phyloP scores from a whole-genome alignment of 2,113 vertebrate species.

The Paralichthys olivaceus region DNA sequence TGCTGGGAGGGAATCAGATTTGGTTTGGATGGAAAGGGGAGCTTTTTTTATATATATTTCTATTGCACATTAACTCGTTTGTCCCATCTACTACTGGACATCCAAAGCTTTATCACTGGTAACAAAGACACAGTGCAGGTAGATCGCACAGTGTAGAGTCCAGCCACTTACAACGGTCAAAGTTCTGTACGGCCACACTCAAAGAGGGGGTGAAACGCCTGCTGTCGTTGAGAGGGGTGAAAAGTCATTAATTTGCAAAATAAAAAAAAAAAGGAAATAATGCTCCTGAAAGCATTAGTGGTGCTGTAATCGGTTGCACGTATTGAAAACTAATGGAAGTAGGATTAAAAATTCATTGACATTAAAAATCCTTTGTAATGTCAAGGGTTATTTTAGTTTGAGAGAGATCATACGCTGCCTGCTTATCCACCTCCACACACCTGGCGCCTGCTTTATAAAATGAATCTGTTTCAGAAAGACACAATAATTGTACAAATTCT shows the following conservation, averaged over 20 bases:
- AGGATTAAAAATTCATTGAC: background rate
- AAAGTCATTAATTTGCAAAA: background rate
- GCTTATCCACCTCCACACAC: background rate
- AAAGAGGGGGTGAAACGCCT: background rate
- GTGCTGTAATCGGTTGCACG: background rate
- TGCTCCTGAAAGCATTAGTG: background rate
- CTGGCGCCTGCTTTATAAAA: background rate
- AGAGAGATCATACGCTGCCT: constrained; percentile 1
- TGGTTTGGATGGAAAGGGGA: constrained; percentile 17
- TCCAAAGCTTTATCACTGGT: background rate
- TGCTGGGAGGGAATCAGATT: constrained; percentile 3
- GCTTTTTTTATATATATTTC: constrained; percentile 16
- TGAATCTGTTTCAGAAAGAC: background rate
- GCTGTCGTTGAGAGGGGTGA: background rate
- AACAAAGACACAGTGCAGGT: no score
- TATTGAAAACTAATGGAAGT: background rate
- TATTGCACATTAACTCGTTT: background rate
- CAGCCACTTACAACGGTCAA: no score
- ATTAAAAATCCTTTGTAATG: background rate
- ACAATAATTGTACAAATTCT: background rate
- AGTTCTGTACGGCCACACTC: background rate
- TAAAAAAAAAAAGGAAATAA: background rate
- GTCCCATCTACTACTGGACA: background rate
- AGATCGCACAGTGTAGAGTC: no score
- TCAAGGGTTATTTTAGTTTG: background rate